A percentile compares a stretch with the other conserved stretches of the same genome.
These are phyloP conservation scores for Drosophila pseudoobscura DNA, from an alignment of 1,140 invertebrate genomes.

Conservation along the genomic window DNA sequence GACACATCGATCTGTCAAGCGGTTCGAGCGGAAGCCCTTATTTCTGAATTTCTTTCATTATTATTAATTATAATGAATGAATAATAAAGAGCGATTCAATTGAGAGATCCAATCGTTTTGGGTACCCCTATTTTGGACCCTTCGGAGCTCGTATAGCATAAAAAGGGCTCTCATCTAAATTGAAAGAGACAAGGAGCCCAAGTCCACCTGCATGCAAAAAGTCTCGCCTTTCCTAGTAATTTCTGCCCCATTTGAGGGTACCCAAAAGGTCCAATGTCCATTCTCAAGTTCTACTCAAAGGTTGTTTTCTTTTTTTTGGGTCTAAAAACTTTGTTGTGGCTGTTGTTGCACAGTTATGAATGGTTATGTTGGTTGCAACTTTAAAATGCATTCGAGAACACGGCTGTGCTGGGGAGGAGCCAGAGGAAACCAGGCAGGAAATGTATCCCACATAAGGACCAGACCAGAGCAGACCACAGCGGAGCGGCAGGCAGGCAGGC, in stretches of 20 bases:
- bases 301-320: conserved; percentile 31
- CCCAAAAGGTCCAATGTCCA: not conserved
- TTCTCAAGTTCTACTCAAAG: conserved; percentile 23
- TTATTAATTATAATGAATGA: no score
- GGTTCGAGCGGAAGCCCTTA: no score
- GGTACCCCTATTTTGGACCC: no score
- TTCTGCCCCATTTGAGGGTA: conserved; percentile 25
- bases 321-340: conserved; percentile 56
- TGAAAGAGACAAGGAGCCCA: no score
- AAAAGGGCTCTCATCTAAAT: no score
- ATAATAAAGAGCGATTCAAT: no score
- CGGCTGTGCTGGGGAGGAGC: conserved; percentile 19
- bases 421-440: conserved; percentile 49
- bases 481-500: conserved; percentile 22
- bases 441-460: conserved; percentile 66
- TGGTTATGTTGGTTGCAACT: conserved; percentile 48
- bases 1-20: no score
- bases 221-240: not conserved
- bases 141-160: no score
- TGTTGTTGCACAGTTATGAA: conserved; percentile 22
- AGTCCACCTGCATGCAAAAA: no score
- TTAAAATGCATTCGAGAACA: conserved; percentile 68
- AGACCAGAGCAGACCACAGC: conserved; percentile 36
- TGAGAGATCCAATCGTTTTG: no score
- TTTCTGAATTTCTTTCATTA: no score